phyloP scores from a whole-genome alignment of 2,113 vertebrate species.

The Epinephelus cyanopodus region DNA sequence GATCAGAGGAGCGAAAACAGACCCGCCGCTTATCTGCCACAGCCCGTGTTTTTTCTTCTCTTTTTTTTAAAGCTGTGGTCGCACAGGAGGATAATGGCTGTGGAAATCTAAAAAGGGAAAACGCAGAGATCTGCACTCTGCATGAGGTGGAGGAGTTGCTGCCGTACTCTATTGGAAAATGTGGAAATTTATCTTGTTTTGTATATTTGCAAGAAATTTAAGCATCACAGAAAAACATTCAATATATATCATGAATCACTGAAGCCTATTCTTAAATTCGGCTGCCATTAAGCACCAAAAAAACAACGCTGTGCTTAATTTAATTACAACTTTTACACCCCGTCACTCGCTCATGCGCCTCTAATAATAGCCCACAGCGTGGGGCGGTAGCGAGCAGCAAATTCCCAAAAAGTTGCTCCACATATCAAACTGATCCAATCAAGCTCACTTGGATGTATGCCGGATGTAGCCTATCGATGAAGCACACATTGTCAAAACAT shows the following conservation, averaged over 20 bases:
- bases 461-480: background rate
- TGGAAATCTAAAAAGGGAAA: constrained; percentile 59
- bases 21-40: constrained; percentile 82
- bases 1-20: constrained; percentile 83
- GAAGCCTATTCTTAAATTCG: background rate
- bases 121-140: background rate
- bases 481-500: background rate
- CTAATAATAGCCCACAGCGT: background rate
- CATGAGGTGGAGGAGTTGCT: background rate
- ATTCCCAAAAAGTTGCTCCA: background rate
- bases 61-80: constrained; percentile 73
- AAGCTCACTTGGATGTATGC: background rate
- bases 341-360: background rate
- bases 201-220: background rate
- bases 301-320: too few relatives aligned
- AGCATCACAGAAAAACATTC: background rate
- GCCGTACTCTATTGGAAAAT: constrained; percentile 14
- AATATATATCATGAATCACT: background rate
- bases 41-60: constrained; percentile 47
- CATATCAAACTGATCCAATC: background rate
- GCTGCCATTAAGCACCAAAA: background rate
- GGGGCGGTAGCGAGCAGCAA: constrained; percentile 18
- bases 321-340: background rate
- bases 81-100: constrained; percentile 78
- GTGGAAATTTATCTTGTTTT: background rate